A percentile compares a stretch with the other conserved stretches of the same genome.
phyloP scores from a whole-genome alignment of 2,888 invertebrate species.

The Lathronympha strigana region DNA sequence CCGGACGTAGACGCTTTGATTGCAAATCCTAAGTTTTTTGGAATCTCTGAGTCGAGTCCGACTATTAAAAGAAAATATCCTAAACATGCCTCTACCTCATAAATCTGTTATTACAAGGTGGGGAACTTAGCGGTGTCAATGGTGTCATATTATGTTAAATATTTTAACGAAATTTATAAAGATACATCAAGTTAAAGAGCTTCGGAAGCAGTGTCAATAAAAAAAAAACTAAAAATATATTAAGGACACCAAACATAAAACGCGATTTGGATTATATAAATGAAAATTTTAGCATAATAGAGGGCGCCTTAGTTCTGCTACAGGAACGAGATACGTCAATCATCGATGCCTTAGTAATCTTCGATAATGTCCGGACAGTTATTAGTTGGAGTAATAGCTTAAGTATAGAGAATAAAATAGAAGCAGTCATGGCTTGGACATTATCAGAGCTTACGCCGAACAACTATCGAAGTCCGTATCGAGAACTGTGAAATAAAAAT shows the following conservation, averaged over 20 bases:
- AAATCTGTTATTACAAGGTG: too few relatives aligned
- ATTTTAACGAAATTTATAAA: slow-evolving; percentile 7
- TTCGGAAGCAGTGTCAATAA: slow-evolving; percentile 6
- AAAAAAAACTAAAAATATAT: not conserved
- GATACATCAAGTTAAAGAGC: not conserved
- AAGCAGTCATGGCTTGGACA: not conserved
- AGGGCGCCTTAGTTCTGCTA: slow-evolving; percentile 19
- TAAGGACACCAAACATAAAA: not conserved
- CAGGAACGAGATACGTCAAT: slow-evolving; percentile 20
- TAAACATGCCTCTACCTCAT: not conserved
- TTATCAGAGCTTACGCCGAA: too few relatives aligned
- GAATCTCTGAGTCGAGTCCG: slow-evolving; percentile 12
- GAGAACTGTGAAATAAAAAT: too few relatives aligned
- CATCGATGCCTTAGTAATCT: slow-evolving; percentile 16
- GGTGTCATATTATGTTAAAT: too few relatives aligned
- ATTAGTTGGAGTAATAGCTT: not conserved
- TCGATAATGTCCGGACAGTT: slow-evolving; percentile 3
- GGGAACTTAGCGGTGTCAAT: too few relatives aligned
- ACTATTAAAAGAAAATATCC: too few relatives aligned
- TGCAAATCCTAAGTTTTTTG: slow-evolving; percentile 3
- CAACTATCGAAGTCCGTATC: not conserved
- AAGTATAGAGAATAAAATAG: not conserved
- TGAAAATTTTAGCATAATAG: slow-evolving; percentile 35
- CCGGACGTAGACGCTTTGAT: slow-evolving; percentile 5
- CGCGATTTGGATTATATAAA: slow-evolving; percentile 18